phyloP scores from a whole-genome alignment of 2,113 vertebrate genomes.

The Trogon melanurus region DNA sequence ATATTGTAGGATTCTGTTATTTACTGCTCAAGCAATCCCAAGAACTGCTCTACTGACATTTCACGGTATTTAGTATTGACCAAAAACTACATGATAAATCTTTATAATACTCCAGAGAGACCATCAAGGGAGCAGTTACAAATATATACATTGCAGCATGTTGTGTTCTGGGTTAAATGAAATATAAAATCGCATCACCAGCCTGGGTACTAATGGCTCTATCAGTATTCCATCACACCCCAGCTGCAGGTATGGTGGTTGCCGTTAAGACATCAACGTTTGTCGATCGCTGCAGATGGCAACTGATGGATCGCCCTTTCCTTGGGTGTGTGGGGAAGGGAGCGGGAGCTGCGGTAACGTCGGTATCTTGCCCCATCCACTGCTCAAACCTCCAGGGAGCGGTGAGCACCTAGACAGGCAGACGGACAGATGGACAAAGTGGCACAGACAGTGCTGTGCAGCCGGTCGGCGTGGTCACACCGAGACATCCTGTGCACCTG shows the following conservation, averaged over 20 bases:
- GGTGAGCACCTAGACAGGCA: neutral
- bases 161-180: constrained; percentile 66
- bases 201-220: constrained; percentile 40
- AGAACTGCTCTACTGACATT: constrained; percentile 67
- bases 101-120: constrained; percentile 67
- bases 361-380: neutral
- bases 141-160: constrained; percentile 59
- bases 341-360: accelerated
- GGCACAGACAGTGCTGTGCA: neutral
- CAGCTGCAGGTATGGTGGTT: constrained; percentile 25
- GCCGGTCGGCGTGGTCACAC: accelerated
- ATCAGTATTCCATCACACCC: constrained; percentile 42
- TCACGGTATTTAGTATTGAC: constrained; percentile 72
- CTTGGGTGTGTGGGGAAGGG: neutral
- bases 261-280: constrained; percentile 30
- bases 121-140: constrained; percentile 66
- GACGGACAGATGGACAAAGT: neutral
- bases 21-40: constrained; percentile 64
- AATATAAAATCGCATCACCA: constrained; percentile 43
- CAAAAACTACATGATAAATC: constrained; percentile 70
- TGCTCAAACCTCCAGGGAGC: accelerated
- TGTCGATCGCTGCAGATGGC: neutral
- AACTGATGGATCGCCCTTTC: neutral
- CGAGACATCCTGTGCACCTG: accelerated
- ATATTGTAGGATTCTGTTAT: constrained; percentile 50